Conservation (phyloP, 2,113 vertebrate species). For the Scomber colias region DNA sequence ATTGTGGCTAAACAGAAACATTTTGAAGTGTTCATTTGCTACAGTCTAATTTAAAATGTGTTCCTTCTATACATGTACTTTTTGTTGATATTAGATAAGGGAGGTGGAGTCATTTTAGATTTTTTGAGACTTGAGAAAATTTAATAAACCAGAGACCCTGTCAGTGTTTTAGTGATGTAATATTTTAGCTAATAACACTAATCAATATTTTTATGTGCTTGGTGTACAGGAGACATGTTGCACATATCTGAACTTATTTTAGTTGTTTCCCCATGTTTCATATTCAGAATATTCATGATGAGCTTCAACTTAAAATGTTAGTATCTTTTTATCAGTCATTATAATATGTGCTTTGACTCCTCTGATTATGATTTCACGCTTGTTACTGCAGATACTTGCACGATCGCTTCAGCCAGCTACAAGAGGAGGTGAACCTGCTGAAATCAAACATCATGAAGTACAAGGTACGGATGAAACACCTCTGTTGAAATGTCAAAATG, state of each 20-base stretch:
- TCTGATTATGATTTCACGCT: neutral
- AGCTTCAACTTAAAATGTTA: neutral
- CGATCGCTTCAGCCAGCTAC: slow-evolving; percentile 94
- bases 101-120: too few relatives aligned
- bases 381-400: slow-evolving; percentile 89
- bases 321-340: neutral
- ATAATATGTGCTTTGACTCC: neutral
- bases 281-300: neutral
- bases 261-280: neutral
- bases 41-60: too few relatives aligned
- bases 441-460: slow-evolving; percentile 97
- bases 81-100: too few relatives aligned
- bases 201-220: too few relatives aligned
- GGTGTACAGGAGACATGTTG: too few relatives aligned
- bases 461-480: slow-evolving; percentile 80
- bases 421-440: slow-evolving; percentile 94
- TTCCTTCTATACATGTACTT: too few relatives aligned
- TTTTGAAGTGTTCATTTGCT: too few relatives aligned
- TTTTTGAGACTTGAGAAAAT: too few relatives aligned
- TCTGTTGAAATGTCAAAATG: neutral
- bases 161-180: too few relatives aligned
- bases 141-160: too few relatives aligned
- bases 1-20: too few relatives aligned
- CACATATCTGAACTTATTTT: neutral
- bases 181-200: too few relatives aligned